Base-by-base conservation (phyloP, 2,797 vertebrate genomes). In the Oophaga sylvatica region DNA sequence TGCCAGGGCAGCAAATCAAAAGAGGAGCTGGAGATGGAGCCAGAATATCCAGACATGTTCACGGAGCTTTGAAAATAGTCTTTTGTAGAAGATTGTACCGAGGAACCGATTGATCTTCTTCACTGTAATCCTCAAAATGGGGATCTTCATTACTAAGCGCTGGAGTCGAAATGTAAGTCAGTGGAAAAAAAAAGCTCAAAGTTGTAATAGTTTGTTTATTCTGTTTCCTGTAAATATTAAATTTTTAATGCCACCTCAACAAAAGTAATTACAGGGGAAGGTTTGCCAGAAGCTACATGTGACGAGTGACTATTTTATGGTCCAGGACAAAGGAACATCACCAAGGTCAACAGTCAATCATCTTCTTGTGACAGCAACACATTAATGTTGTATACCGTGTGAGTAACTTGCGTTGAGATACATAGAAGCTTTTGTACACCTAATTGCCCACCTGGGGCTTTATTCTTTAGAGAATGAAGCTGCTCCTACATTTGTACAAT, bases 211-310 rank as follows among this genome's bases (percentile, higher is more conserved):
- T 48, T 59, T 60, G 10, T 31, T 22, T 45, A 35, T 59, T 41
- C 70, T 26, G 12, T 84, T 15, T 75, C 59, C 56, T 59, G 31
- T 13, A 2, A 45, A 26, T 59, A 57, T 48, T 84, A 29, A 17
- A 77, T 77, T 63, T 77, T 84, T 62, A 48, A 84, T 71, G 71
- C 4, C 26, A 35, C 41, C 41, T 75, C 22, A 60, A 73, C 31
- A 71, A 75, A 41, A 45, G 71, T 77, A 76, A 71, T 75, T 35
- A 62, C 82, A 62, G 20, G 41, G 26, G 41, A 77, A 77, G 3
- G 63, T n/a, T 29, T 53, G 71, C 83, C 48, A 41, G 71, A 77
- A 77, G 71, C 59, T 29, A 76, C 35, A 29, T 13, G 11, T 63
- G 59, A 65, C 5, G 31, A 26, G 35, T 76, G 56, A 62, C 57